Percentiles rank a stretch among this genome's conserved stretches.
phyloP scores from a whole-genome alignment of 2,888 invertebrate genomes.

The Microchrysa polita region DNA sequence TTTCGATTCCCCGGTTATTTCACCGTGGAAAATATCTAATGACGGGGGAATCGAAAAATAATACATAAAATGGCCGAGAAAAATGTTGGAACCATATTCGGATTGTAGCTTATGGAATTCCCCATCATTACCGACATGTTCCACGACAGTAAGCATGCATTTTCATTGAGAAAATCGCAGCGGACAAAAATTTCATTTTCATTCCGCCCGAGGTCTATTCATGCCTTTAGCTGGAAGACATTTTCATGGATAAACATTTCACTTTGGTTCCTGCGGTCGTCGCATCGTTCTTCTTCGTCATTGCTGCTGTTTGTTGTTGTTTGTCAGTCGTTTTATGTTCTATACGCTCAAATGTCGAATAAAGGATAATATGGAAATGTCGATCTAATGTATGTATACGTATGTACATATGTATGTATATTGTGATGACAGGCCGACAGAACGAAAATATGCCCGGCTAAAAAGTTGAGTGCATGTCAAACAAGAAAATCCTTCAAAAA shows the following conservation, averaged over 20 bases:
- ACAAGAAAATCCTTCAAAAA: slow-evolving; percentile 39
- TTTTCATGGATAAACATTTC: not conserved
- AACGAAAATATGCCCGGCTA: slow-evolving; percentile 4
- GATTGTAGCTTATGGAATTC: too few relatives aligned
- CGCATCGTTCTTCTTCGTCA: too few relatives aligned
- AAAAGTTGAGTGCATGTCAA: slow-evolving; percentile 44
- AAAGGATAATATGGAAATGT: not conserved
- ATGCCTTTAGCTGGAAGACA: not conserved
- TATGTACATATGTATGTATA: not conserved
- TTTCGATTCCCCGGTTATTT: too few relatives aligned
- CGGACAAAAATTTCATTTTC: too few relatives aligned
- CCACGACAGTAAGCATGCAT: too few relatives aligned
- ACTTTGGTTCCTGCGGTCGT: not conserved
- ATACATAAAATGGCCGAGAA: too few relatives aligned
- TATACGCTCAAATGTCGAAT: not conserved
- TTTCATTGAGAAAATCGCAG: too few relatives aligned
- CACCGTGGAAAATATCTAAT: too few relatives aligned
- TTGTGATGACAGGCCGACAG: not conserved
- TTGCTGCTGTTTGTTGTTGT: not conserved
- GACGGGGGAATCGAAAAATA: too few relatives aligned
- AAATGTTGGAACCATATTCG: too few relatives aligned
- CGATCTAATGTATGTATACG: not conserved
- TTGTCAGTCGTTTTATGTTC: not conserved
- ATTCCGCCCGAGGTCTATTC: too few relatives aligned
- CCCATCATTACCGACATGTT: too few relatives aligned